These are phyloP conservation scores for Dolichotis patagonum DNA, from an alignment of 2,113 vertebrate species.

Conservation along the genomic window DNA sequence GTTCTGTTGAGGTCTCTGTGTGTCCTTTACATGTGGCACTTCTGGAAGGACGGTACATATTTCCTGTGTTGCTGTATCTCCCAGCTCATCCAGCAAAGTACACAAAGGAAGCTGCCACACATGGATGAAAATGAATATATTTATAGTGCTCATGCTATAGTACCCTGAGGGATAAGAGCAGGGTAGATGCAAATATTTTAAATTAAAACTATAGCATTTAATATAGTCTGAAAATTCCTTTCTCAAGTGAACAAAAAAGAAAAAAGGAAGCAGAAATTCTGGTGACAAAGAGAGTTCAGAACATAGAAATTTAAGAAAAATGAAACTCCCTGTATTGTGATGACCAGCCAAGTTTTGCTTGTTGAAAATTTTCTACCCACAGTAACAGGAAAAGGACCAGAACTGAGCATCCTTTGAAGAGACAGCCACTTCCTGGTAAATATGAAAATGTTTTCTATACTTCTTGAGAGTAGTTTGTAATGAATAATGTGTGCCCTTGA, in stretches of 20 bases:
- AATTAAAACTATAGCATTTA: constrained; percentile 12
- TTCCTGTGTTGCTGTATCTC: not conserved
- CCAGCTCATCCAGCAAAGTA: not conserved
- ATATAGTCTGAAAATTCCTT: not conserved
- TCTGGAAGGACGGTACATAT: not conserved
- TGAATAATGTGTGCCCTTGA: constrained; percentile 67
- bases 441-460: constrained; percentile 27
- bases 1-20: not conserved
- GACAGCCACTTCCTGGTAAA: not conserved
- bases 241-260: not conserved
- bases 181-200: not conserved
- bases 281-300: not conserved
- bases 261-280: not conserved
- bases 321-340: constrained; percentile 8
- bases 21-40: not conserved
- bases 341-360: constrained; percentile 51
- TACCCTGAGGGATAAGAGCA: not conserved
- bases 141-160: not conserved
- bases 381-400: constrained; percentile 47
- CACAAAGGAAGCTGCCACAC: not conserved
- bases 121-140: not conserved
- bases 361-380: constrained; percentile 47
- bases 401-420: not conserved
- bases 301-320: not conserved
- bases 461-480: constrained; percentile 35